These are phyloP conservation scores for Drosophila asahinai DNA, from an alignment of 1,140 invertebrate species.

Conservation along the genomic window DNA sequence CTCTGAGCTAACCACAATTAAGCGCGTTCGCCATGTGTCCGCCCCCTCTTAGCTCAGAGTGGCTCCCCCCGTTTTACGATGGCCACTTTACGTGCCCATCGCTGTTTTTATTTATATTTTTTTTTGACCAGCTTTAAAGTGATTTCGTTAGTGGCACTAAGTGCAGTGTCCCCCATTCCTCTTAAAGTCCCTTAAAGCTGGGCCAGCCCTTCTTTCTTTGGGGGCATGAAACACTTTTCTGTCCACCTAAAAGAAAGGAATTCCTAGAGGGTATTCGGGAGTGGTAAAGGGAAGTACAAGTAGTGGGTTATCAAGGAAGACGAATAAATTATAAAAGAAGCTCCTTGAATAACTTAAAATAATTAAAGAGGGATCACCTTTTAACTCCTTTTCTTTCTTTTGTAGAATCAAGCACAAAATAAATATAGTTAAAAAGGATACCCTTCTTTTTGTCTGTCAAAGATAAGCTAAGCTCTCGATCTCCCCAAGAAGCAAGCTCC, in stretches of 20 bases:
- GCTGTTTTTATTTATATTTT: neutral
- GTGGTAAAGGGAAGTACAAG: neutral
- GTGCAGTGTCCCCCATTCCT: slow-evolving; percentile 5
- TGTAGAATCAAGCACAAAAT: too few species aligned
- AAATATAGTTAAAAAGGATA: too few species aligned
- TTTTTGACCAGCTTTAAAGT: slow-evolving; percentile 35
- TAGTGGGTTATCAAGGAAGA: neutral
- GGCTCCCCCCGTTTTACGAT: slow-evolving; percentile 38
- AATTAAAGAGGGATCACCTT: too few species aligned
- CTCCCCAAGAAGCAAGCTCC: neutral
- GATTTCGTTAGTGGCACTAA: slow-evolving; percentile 18
- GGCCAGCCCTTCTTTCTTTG: neutral
- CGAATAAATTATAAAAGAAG: too few species aligned
- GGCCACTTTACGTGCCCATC: slow-evolving; percentile 46
- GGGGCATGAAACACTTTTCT: slow-evolving; percentile 46
- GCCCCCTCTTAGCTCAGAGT: neutral
- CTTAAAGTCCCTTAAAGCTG: neutral
- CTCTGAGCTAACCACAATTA: slow-evolving; percentile 21
- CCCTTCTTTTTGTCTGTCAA: too few species aligned
- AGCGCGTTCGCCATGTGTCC: slow-evolving; percentile 12
- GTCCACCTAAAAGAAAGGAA: neutral
- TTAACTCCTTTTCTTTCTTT: too few species aligned
- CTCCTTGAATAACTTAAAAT: neutral
- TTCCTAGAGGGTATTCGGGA: neutral
- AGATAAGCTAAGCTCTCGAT: too few species aligned